phyloP scores from a whole-genome alignment of 2,888 invertebrate species.

The Andrena chrysosceles region DNA sequence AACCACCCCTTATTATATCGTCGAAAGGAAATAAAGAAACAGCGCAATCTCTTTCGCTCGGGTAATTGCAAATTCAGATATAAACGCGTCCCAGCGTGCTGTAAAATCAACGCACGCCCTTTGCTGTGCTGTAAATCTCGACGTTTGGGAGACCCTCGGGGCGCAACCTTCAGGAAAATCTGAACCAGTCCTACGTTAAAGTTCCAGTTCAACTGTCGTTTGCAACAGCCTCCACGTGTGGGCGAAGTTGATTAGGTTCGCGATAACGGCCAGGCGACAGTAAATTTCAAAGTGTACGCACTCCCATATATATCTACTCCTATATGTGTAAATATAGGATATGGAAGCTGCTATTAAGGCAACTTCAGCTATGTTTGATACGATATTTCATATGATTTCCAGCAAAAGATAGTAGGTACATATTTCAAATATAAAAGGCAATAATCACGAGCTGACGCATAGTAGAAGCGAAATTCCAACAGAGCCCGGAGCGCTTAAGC shows the following conservation, averaged over 20 bases:
- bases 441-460: no score
- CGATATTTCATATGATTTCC: no score
- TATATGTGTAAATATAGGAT: neutral
- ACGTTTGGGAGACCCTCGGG: slow-evolving; percentile 2
- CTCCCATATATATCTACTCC: neutral
- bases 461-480: no score
- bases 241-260: slow-evolving; percentile 32
- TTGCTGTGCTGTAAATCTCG: slow-evolving; percentile 11
- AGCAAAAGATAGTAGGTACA: no score
- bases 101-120: slow-evolving; percentile 41
- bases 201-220: slow-evolving; percentile 44
- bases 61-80: slow-evolving; percentile 54
- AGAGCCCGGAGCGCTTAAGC: no score
- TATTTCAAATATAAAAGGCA: no score
- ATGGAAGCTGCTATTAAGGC: no score
- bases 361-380: no score
- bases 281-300: neutral
- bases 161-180: slow-evolving; percentile 27
- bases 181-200: slow-evolving; percentile 18
- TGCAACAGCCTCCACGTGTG: slow-evolving; percentile 19
- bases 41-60: slow-evolving; percentile 13
- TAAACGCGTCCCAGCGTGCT: slow-evolving; percentile 37
- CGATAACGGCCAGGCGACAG: neutral
- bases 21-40: slow-evolving; percentile 32
- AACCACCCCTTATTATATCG: slow-evolving; percentile 9